These are phyloP conservation scores for Columbina picui DNA, from an alignment of 2,113 vertebrate genomes.

Conservation along the genomic window DNA sequence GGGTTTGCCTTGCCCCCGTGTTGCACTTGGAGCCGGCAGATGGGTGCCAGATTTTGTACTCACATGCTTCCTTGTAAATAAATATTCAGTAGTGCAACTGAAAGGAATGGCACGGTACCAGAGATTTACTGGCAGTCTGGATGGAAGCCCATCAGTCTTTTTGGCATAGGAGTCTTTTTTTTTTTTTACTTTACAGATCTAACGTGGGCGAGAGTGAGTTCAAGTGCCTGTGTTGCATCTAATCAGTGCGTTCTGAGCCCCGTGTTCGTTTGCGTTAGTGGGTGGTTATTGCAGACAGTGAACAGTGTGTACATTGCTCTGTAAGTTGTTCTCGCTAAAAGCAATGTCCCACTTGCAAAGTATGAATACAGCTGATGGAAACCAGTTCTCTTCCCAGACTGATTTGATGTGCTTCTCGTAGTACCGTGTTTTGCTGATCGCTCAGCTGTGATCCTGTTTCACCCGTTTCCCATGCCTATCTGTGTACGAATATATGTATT, in stretches of 20 bases:
- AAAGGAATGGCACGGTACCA: conserved; percentile 31
- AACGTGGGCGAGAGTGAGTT: not conserved
- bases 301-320: not conserved
- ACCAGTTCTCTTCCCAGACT: not conserved
- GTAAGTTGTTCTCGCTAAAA: not conserved
- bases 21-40: not conserved
- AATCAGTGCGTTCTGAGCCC: not conserved
- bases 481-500: not conserved
- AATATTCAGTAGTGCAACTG: conserved; percentile 45
- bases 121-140: conserved; percentile 1
- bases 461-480: conserved; percentile 22
- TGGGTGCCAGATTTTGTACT: conserved; percentile 1
- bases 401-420: not conserved
- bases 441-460: conserved; percentile 38
- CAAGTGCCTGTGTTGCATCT: not conserved
- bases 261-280: fast-evolving
- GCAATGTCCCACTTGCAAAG: not conserved
- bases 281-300: not conserved
- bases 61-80: conserved; percentile 17
- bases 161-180: not conserved
- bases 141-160: conserved; percentile 19
- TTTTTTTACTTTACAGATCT: not conserved
- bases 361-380: not conserved
- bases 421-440: not conserved
- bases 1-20: not conserved